Evolutionary conservation across 2,888 invertebrate genomes (phyloP).

Genomic region (Drosophila algonquin): DNA sequence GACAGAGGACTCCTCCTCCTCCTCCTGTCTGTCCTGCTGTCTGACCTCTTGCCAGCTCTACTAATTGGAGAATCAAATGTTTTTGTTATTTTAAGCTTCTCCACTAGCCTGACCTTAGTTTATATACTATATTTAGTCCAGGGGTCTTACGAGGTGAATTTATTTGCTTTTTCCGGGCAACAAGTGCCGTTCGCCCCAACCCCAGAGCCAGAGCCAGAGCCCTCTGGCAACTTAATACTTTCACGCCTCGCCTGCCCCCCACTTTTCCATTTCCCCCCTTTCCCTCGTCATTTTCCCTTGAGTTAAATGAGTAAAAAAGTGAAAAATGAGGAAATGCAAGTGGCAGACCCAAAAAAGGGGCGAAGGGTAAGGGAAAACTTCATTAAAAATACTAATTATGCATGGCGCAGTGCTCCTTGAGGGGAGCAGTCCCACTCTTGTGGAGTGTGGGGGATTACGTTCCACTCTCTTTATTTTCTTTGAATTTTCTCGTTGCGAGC

Average conservation of each 20-base stretch:
- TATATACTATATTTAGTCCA: conserved; percentile 9
- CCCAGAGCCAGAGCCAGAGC: conserved; percentile 12
- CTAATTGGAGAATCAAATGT: conserved; percentile 52
- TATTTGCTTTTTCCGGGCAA: conserved; percentile 24
- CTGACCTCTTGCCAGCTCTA: conserved; percentile 39
- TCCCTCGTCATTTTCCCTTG: not conserved
- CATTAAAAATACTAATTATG: conserved; percentile 30
- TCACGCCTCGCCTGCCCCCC: conserved; percentile 24
- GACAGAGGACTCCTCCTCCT: conserved; percentile 2
- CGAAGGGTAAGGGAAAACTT: not conserved
- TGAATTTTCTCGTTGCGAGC: not conserved
- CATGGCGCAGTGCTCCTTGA: conserved; percentile 16
- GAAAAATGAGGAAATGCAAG: conserved; percentile 16
- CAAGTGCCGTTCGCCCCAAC: conserved; percentile 10
- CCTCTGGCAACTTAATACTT: conserved; percentile 39
- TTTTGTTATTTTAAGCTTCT: conserved; percentile 33
- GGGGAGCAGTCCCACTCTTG: not conserved
- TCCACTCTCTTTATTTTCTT: not conserved
- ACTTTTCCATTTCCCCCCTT: conserved; percentile 9
- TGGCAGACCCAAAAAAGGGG: not conserved
- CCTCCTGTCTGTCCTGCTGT: conserved; percentile 18
- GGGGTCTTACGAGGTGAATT: not conserved
- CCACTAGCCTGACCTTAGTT: conserved; percentile 4
- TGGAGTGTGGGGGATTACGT: not conserved
- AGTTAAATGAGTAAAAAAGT: not conserved